Conservation (phyloP, 2,113 vertebrate species). For the Phoenicopterus ruber region DNA sequence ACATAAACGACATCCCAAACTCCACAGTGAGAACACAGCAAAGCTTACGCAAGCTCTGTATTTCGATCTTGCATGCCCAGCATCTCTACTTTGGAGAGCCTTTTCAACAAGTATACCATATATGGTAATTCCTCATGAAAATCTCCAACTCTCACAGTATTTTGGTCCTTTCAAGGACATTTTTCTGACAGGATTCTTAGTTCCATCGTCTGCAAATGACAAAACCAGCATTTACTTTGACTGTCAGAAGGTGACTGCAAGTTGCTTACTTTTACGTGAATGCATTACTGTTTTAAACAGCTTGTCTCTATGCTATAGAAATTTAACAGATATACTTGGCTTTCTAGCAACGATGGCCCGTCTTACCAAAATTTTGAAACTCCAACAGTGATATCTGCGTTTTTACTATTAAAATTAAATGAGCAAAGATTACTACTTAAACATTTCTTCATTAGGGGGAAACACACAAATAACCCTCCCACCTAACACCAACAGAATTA, state of each 20-base stretch:
- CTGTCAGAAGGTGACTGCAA: background rate
- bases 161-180: background rate
- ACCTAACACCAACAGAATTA: background rate
- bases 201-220: background rate
- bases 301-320: background rate
- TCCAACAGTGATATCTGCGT: background rate
- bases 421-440: background rate
- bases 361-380: background rate
- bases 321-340: background rate
- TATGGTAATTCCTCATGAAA: background rate
- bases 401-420: background rate
- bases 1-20: slow-evolving; percentile 1
- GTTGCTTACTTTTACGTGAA: background rate
- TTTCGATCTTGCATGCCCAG: background rate
- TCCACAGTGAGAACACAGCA: background rate
- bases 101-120: background rate
- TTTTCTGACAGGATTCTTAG: background rate
- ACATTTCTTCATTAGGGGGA: background rate
- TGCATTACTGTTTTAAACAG: background rate
- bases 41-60: background rate
- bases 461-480: background rate
- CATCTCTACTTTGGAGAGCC: background rate
- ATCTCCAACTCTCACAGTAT: background rate
- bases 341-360: background rate
- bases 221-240: background rate